Conservation (phyloP, 2,113 vertebrate genomes). For the Ondatra zibethicus region DNA sequence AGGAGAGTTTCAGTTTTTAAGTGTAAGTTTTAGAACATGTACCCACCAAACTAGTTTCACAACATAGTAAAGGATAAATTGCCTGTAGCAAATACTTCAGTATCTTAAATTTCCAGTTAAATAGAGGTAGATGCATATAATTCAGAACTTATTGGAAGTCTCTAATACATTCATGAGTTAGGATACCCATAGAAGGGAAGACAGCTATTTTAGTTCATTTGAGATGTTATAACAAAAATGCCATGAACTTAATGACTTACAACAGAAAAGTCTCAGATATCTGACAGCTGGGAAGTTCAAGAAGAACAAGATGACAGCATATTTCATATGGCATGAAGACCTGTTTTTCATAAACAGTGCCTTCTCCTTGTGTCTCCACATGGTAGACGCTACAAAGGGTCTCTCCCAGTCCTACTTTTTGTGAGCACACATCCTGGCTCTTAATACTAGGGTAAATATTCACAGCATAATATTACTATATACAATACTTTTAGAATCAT, state of each 20-base stretch:
- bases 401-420: neutral
- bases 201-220: neutral
- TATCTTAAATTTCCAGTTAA: neutral
- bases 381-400: accelerated
- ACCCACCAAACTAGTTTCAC: neutral
- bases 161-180: neutral
- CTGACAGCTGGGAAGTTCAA: neutral
- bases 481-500: neutral
- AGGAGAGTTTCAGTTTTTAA: neutral
- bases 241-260: neutral
- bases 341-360: neutral
- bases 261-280: neutral
- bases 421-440: neutral
- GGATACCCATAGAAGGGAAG: neutral
- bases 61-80: neutral
- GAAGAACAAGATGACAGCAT: neutral
- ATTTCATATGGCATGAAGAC: neutral
- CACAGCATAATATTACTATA: too few relatives aligned
- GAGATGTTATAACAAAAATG: neutral
- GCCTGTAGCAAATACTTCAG: neutral
- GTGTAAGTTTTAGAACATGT: neutral
- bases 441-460: neutral
- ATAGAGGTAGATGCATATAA: neutral
- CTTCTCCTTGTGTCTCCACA: neutral
- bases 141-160: neutral